Conservation (phyloP, 2,888 invertebrate species). For the Drosophila diplacantha region DNA sequence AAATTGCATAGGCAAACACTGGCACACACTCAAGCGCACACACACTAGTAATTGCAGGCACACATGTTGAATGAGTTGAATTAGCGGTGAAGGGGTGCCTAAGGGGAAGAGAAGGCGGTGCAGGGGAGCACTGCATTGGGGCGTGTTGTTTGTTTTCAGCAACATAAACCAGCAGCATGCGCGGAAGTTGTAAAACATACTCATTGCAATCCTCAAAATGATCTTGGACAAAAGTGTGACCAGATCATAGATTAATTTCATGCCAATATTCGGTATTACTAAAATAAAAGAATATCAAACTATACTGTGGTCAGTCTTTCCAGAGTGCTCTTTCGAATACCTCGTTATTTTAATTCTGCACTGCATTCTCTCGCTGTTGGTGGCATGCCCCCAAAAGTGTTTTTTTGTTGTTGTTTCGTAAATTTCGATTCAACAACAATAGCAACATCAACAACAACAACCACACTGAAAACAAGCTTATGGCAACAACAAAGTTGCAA, state of each 20-base stretch:
- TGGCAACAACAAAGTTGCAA: constrained; percentile 51
- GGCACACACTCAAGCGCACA: constrained; percentile 35
- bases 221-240: constrained; percentile 3
- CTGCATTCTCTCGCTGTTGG: constrained; percentile 38
- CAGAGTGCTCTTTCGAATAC: constrained; percentile 19
- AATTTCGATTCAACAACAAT: constrained; percentile 48
- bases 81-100: constrained; percentile 2
- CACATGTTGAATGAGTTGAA: constrained; percentile 18
- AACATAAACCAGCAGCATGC: constrained; percentile 51
- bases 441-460: constrained; percentile 1
- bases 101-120: not conserved
- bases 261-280: no score
- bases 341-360: constrained; percentile 35
- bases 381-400: constrained; percentile 55
- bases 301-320: constrained; percentile 2
- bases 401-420: constrained; percentile 33
- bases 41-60: constrained; percentile 9
- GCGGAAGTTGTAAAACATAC: constrained; percentile 60
- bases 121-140: constrained; percentile 20
- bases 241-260: not conserved
- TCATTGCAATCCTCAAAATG: constrained; percentile 10
- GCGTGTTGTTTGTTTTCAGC: constrained; percentile 44
- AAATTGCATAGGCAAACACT: constrained; percentile 62
- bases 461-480: constrained; percentile 1
- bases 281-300: no score